Base-by-base conservation (phyloP, 2,888 invertebrate species). In the Trichopoda pennipes region DNA sequence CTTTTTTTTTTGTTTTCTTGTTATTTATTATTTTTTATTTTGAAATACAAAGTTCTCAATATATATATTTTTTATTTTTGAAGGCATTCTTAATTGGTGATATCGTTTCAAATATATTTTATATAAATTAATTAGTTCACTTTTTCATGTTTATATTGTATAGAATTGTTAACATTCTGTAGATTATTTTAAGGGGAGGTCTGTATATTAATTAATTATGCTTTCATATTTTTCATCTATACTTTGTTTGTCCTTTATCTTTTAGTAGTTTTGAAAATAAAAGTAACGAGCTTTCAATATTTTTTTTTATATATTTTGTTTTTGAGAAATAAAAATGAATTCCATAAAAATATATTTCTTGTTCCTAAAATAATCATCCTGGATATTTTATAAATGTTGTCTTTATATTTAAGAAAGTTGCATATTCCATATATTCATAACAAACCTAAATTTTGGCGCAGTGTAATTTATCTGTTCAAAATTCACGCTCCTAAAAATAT, bases 71-170 rank as follows among this genome's bases (percentile, higher is more conserved):
- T 21, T 47, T 69, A 44, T 77, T 61, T 49, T 69, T n/a, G 23
- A 85, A 85, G 85, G 85, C 85, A 84, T 80, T 74, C 81, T 82
- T 81, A 78, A 80, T 85, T 85, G 83, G 84, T 84, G 84, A 84
- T 85, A 84, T 85, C 80, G 76, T 82, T 84, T 82, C 82, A 79
- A 79, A 79, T 79, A 79, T 79, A 66, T 17, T 69, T 23, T 69
- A 32, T 55, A 56, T 64, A 28, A 55, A 47, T 70, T 51, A 38
- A 75, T 35, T 51, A 16, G 3, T 44, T 28, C 12, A 9, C 32
- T n/a, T 49, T 60, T 47, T 32, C 42, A 49, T 82, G 42, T 81
- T 82, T 28, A 53, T 82, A 84, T 77, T 83, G 78, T 73, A 73
- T 76, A 66, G 74, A 73, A 77, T 73, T 83, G 78, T 83, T 82